A percentile compares a stretch with the other conserved stretches of the same genome.
Evolutionary conservation across 2,113 vertebrate genomes (phyloP).

Genomic region (Tachysurus vachellii): DNA sequence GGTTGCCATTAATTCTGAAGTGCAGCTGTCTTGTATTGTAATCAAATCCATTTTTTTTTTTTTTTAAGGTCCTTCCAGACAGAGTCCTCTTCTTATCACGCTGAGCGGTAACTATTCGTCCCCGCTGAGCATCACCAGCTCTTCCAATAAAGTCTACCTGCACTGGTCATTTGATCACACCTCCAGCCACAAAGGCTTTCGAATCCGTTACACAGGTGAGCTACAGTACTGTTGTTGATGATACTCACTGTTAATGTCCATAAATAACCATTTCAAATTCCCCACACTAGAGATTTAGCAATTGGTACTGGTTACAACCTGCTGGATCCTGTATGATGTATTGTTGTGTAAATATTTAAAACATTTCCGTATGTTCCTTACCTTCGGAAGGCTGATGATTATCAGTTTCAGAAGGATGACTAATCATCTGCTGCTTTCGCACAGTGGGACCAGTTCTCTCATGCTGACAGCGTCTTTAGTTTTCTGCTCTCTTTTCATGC

Average conservation of each 20-base stretch:
- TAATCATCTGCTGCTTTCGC: constrained; percentile 62
- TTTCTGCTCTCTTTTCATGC: constrained; percentile 45
- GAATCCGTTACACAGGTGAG: constrained; percentile 94
- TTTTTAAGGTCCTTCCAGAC: constrained; percentile 85
- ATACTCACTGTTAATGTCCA: not conserved
- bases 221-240: not conserved
- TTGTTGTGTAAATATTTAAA: constrained; percentile 74
- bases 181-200: constrained; percentile 94
- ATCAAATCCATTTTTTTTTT: not conserved
- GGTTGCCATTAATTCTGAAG: not conserved
- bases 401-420: constrained; percentile 65
- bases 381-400: constrained; percentile 59
- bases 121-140: constrained; percentile 89
- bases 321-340: constrained; percentile 67
- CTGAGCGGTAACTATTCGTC: constrained; percentile 95
- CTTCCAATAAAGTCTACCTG: constrained; percentile 86
- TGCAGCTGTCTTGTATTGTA: not conserved
- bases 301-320: constrained; percentile 60
- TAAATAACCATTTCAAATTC: constrained; percentile 38
- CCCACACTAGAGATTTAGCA: constrained; percentile 49
- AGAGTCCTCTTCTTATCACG: constrained; percentile 88
- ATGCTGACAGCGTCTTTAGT: constrained; percentile 38
- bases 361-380: constrained; percentile 65
- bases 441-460: constrained; percentile 50
- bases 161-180: constrained; percentile 97